Evolutionary conservation across 2,113 vertebrate genomes (phyloP), one percentile per base, ranked within the genome.

Genomic region (Gracilinanus agilis): DNA sequence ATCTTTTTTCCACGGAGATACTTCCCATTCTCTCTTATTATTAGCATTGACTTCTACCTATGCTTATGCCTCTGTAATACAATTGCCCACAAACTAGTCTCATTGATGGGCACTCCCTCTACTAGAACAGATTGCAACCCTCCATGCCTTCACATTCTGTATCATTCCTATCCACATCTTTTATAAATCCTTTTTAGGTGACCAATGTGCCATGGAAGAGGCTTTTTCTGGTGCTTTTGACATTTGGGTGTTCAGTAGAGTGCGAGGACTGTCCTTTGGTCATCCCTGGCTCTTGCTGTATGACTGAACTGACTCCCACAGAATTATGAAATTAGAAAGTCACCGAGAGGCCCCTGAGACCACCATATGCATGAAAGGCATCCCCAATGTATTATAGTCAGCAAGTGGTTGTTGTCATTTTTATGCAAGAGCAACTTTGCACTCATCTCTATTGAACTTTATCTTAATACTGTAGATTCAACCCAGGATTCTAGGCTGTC

Each of bases 1-100:
- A 19, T 89, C 44, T 91, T 92, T 40, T 44, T 83, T 44, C 13
- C n/a, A n/a, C 44, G 67, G 56, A 94, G 10, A 9, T 29, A 29
- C 24, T 91, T 53, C 58, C 89, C 89, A 53, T n/a, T 53, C 89
- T 90, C 58, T 40, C 58, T 88, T 91, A 53, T 75, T 94, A 56
- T 40, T 55, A 90, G 54, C 19, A 54, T 29, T n/a, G 34, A 75
- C 61, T 19, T 75, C 2, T 67, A 67, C 13, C 9, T 10, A 67
- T 29, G 11, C 11, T 67, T 67, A 34, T 34, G 58, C 58, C 27
- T 34, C 58, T 34, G 27, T 67, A 67, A 61, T 29, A 29, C 58
- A 61, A 61, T 10, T 61, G 27, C 58, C 29, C 29, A 13, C 34
- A 3, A 67, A 34, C 58, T 67, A 3, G 27, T 34, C 10, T 67